Evolutionary conservation across 1,140 invertebrate species (phyloP).

Genomic region (Drosophila tsacasi): DNA sequence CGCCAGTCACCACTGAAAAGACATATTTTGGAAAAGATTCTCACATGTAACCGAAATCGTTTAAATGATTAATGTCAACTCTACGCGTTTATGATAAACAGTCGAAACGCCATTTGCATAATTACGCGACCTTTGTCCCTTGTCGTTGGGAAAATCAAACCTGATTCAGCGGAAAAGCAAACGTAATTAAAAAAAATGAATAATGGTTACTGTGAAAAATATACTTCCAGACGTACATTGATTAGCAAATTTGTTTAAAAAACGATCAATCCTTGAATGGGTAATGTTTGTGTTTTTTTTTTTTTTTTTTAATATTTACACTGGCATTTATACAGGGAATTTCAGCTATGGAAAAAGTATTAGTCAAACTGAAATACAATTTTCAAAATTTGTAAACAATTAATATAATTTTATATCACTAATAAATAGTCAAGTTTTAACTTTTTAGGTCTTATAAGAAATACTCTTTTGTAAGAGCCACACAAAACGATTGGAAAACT

Average conservation of each 20-base stretch:
- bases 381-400: too few relatives aligned
- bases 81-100: slow-evolving; percentile 72
- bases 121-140: slow-evolving; percentile 44
- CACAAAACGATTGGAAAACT: neutral
- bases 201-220: slow-evolving; percentile 16
- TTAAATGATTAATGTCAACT: slow-evolving; percentile 75
- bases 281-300: too few relatives aligned
- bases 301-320: too few relatives aligned
- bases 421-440: too few relatives aligned
- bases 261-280: neutral
- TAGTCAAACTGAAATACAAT: too few relatives aligned
- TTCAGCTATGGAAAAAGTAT: too few relatives aligned
- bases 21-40: slow-evolving; percentile 61
- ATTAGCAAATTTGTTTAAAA: neutral
- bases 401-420: too few relatives aligned
- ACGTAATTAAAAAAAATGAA: slow-evolving; percentile 10
- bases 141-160: slow-evolving; percentile 48
- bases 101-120: slow-evolving; percentile 71
- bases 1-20: slow-evolving; percentile 65
- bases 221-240: slow-evolving; percentile 1
- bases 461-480: neutral
- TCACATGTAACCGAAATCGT: slow-evolving; percentile 67
- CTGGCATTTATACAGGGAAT: too few relatives aligned
- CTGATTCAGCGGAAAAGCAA: slow-evolving; percentile 26
- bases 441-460: neutral